Evolutionary conservation across 2,888 invertebrate species (phyloP).

Genomic region (Dryocosmus kuriphilus): DNA sequence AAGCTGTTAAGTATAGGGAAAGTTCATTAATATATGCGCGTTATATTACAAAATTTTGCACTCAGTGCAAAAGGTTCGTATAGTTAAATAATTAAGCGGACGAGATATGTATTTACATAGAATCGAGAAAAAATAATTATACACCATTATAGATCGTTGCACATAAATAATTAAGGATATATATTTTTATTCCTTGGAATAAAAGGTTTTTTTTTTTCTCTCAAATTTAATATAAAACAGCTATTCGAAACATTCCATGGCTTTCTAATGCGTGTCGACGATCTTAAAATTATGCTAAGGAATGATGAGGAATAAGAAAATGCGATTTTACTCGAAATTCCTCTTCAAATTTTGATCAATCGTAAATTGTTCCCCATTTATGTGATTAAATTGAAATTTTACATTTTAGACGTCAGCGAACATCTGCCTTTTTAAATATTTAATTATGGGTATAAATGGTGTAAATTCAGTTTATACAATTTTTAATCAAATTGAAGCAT

Average conservation of each 20-base stretch:
- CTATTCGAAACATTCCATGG: slow-evolving; percentile 12
- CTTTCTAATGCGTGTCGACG: slow-evolving; percentile 16
- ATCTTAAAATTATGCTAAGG: not conserved
- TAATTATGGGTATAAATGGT: slow-evolving; percentile 5
- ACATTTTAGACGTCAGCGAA: slow-evolving; percentile 27
- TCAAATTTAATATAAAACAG: not conserved
- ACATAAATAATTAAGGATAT: not conserved
- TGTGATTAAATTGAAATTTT: not conserved
- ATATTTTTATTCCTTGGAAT: slow-evolving; percentile 5
- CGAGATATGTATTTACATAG: slow-evolving; percentile 7
- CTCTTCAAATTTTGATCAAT: not conserved
- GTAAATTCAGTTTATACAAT: too few relatives aligned
- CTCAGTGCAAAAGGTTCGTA: not conserved
- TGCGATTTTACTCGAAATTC: slow-evolving; percentile 11
- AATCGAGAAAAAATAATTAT: not conserved
- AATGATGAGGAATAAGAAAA: slow-evolving; percentile 1
- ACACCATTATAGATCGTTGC: slow-evolving; percentile 9
- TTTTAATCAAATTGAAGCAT: too few relatives aligned
- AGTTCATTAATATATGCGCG: not conserved
- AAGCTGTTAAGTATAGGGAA: not conserved
- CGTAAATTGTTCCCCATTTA: not conserved
- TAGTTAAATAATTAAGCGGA: not conserved
- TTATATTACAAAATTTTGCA: not conserved
- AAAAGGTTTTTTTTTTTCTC: not conserved
- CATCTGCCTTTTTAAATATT: slow-evolving; percentile 32